phyloP scores from a whole-genome alignment of 2,888 invertebrate genomes.

The Apoderus coryli region DNA sequence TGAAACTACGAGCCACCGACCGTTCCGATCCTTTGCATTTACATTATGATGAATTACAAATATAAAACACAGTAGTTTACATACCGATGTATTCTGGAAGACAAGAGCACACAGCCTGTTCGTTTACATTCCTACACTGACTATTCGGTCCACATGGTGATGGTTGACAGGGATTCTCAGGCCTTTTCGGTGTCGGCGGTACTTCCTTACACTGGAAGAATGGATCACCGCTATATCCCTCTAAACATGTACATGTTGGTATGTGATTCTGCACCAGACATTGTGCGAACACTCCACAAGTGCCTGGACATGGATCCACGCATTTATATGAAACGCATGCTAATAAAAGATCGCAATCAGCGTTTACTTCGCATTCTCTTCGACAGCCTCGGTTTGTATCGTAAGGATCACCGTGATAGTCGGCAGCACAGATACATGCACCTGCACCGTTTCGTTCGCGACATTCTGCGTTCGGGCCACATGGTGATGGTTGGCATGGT shows the following conservation, averaged over 20 bases:
- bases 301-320: constrained; percentile 69
- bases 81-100: constrained; percentile 50
- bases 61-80: too few species aligned
- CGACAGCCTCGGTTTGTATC: constrained; percentile 50
- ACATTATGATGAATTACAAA: too few species aligned
- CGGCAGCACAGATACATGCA: constrained; percentile 68
- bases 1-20: too few species aligned
- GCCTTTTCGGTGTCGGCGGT: constrained; percentile 33
- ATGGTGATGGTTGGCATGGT: constrained; percentile 71
- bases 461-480: constrained; percentile 74
- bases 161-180: constrained; percentile 60
- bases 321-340: constrained; percentile 75
- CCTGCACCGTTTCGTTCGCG: constrained; percentile 69
- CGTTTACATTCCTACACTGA: constrained; percentile 64
- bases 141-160: constrained; percentile 82
- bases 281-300: constrained; percentile 67
- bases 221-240: constrained; percentile 67
- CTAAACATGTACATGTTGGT: constrained; percentile 60
- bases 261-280: constrained; percentile 68
- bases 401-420: constrained; percentile 73
- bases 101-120: constrained; percentile 76
- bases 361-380: constrained; percentile 65
- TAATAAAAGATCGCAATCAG: constrained; percentile 55
- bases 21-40: too few species aligned
- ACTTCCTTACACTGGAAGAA: constrained; percentile 59